Percentiles rank a stretch among this genome's conserved stretches.
phyloP scores from a whole-genome alignment of 2,113 vertebrate genomes.

The Phylloscopus trochilus region DNA sequence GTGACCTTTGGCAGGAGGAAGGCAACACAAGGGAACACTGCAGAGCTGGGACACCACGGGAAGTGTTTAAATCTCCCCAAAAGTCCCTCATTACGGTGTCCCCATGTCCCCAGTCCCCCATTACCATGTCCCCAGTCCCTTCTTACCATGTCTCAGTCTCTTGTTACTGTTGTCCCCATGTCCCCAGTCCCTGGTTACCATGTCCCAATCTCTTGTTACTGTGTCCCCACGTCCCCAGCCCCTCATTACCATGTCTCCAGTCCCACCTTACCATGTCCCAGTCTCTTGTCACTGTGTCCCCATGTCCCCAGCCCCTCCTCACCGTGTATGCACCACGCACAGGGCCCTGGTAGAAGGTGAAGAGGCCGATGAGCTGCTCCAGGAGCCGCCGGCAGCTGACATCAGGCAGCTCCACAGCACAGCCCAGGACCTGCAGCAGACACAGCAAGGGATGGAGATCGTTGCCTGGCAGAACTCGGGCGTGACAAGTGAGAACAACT shows the following conservation, averaged over 20 bases:
- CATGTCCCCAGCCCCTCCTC: not conserved
- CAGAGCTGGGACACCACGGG: not conserved
- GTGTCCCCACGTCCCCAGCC: not conserved
- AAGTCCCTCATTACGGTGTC: not conserved
- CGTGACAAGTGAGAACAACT: not conserved
- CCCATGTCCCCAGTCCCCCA: too few species aligned
- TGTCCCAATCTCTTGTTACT: rapidly evolving
- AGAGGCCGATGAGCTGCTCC: slow-evolving; percentile 85
- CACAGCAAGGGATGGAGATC: not conserved
- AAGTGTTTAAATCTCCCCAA: not conserved
- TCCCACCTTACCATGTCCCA: not conserved
- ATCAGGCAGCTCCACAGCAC: slow-evolving; percentile 82
- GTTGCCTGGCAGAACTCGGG: not conserved
- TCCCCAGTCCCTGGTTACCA: rapidly evolving
- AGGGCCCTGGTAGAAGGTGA: slow-evolving; percentile 88
- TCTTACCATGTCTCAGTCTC: too few species aligned
- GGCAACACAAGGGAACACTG: not conserved
- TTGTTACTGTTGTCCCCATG: too few species aligned
- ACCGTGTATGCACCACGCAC: slow-evolving; percentile 81
- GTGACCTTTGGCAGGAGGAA: not conserved
- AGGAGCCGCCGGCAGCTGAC: slow-evolving; percentile 83
- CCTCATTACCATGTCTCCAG: not conserved
- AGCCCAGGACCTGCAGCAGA: slow-evolving; percentile 82
- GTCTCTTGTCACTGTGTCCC: rapidly evolving
- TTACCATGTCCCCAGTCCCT: too few species aligned